Evolutionary conservation across 2,797 vertebrate species (phyloP), one percentile per base, ranked within the genome.

Genomic region (Microctenopoma stevenorrisi): DNA sequence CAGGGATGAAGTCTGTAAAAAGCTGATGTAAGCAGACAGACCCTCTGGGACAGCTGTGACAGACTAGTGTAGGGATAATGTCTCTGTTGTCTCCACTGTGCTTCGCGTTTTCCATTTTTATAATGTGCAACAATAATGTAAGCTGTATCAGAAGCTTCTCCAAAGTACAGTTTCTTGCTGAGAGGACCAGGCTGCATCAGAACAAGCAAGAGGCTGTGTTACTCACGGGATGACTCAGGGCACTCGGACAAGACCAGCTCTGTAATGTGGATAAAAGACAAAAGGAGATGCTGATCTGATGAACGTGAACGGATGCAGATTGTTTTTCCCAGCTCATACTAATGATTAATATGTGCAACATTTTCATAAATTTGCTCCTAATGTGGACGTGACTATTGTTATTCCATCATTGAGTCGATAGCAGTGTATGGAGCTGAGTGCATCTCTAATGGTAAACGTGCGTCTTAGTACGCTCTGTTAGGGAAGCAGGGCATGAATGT

Each of bases 381-480:
- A 46, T 54, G 26, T 16, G 56, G 61, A 51, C 10, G 13, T 40
- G 30, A 44, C 25, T n/a, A 15, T 59, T 33, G 38, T 38, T 33
- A 54, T 53, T n/a, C 28, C 26, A 64, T 44, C 16, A 40, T 10
- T 37, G 43, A 54, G 33, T 38, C 59, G 43, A 46, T 72, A 14
- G 1, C 44, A 18, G 6, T 15, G 44, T 56, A 61, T 49, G 30
- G 55, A 57, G 14, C 30, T 16, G 55, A 59, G n/a, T 52, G 15
- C 18, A 49, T 79, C 52, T 79, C 52, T 53, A 18, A 64, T 68
- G 38, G 15, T 42, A 38, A 49, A 54, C 46, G 26, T 63, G 69
- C 44, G 62, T 71, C 52, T 25, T 46, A 47, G 38, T 86, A 85
- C 89, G 86, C 72, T 80, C 22, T 64, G 79, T 89, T 90, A 81